Evolutionary conservation across 2,113 vertebrate species (phyloP).

Genomic region (Cheilinus undulatus): DNA sequence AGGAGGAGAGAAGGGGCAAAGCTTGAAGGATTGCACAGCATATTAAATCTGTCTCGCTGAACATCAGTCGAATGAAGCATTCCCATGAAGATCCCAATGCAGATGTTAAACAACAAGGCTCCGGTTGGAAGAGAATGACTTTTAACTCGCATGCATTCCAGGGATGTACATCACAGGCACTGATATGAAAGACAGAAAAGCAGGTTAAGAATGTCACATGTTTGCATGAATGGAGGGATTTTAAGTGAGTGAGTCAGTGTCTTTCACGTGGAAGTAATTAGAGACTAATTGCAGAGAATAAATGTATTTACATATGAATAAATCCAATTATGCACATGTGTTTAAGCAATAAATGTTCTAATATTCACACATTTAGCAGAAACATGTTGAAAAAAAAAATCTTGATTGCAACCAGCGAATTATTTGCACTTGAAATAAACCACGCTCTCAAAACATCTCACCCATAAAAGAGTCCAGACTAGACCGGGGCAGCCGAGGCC

Average conservation of each 20-base stretch:
- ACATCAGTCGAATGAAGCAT: conserved; percentile 69
- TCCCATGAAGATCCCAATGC: conserved; percentile 52
- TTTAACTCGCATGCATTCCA: conserved; percentile 19
- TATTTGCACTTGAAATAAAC: conserved; percentile 36
- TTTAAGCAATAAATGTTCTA: conserved; percentile 2
- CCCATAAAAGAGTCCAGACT: conserved; percentile 41
- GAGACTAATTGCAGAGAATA: neutral
- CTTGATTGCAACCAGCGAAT: conserved; percentile 5
- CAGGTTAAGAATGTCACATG: conserved; percentile 18
- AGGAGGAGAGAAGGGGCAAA: conserved; percentile 64
- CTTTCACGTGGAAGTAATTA: neutral
- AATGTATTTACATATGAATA: conserved; percentile 16
- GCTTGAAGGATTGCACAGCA: conserved; percentile 67
- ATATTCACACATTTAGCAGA: conserved; percentile 14
- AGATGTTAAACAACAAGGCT: conserved; percentile 49
- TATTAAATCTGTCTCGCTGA: conserved; percentile 68
- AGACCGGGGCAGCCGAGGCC: conserved; percentile 35
- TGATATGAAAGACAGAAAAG: conserved; percentile 1
- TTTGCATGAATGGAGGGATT: neutral
- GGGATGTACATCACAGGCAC: neutral
- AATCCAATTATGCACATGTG: conserved; percentile 4
- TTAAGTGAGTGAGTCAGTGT: neutral
- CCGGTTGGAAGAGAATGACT: conserved; percentile 14
- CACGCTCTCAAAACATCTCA: conserved; percentile 9
- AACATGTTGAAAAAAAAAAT: conserved; percentile 6